Conservation (phyloP, 2,113 vertebrate genomes). For the Pardalotus punctatus region DNA sequence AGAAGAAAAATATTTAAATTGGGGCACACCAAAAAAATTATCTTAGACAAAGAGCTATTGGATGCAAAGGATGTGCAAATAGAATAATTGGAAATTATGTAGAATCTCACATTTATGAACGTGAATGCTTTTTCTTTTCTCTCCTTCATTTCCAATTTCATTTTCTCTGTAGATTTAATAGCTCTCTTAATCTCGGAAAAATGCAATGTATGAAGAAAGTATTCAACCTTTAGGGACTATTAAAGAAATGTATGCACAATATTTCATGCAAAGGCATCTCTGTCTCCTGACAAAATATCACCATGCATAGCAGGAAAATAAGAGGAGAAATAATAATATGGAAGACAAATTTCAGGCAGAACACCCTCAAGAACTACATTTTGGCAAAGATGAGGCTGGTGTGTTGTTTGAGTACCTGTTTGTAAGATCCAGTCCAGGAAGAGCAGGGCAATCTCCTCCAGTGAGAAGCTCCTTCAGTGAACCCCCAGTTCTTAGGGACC, state of each 20-base stretch:
- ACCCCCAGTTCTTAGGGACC: not conserved
- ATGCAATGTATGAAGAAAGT: not conserved
- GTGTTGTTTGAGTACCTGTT: not conserved
- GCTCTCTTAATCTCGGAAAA: constrained; percentile 63
- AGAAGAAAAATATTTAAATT: constrained; percentile 3
- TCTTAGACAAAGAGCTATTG: constrained; percentile 69
- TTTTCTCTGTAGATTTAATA: constrained; percentile 54
- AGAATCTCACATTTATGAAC: constrained; percentile 63
- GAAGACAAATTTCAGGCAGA: not conserved
- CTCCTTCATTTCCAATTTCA: constrained; percentile 50
- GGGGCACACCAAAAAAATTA: constrained; percentile 7
- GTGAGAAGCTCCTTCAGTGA: not conserved
- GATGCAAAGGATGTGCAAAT: constrained; percentile 64
- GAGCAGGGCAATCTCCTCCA: not conserved
- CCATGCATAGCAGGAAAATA: not conserved
- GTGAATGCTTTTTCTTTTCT: constrained; percentile 31
- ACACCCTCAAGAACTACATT: not conserved
- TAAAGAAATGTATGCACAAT: not conserved
- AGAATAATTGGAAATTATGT: constrained; percentile 68
- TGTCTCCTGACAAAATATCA: not conserved
- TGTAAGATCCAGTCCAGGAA: not conserved
- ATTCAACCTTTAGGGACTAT: constrained; percentile 31
- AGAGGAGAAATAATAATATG: not conserved
- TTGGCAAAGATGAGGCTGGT: not conserved
- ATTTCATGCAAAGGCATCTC: not conserved